Evolutionary conservation across 2,113 vertebrate genomes (phyloP), one percentile per base, ranked within the genome.

Genomic region (Lutjanus erythropterus): DNA sequence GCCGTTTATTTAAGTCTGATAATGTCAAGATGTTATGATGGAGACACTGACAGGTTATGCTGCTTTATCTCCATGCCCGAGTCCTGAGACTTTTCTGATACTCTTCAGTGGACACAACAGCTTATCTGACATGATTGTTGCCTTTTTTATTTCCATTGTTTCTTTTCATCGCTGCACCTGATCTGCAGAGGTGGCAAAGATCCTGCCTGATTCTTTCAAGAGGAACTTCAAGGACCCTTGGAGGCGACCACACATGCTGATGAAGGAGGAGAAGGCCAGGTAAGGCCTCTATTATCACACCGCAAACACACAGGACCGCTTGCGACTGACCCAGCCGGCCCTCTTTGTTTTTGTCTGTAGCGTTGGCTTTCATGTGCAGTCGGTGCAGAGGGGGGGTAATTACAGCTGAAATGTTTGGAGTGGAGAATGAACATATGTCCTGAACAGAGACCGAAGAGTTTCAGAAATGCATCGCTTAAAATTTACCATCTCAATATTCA

Each of bases 201-300:
- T 97, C 65, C 53, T 97, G 67, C 96, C 96, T 3, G 91, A 86
- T 71, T 95, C 94, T 83, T 97, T 95, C 91, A 96, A 95, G 91
- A 92, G 88, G 92, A 95, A 94, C 93, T 96, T 95, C 84, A 95
- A 95, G 88, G 96, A 96, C 87, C 94, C 95, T 14, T 96, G 96
- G 96, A 90, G 84, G 71, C 93, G 96, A 90, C 93, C 95, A 15
- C 93, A 95, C 90, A 91, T 94, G 93, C 81, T 94, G 23, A 92
- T 91, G 88, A 93, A 69, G 2, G 93, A 95, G 78, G 91, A 94
- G 71, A 93, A 90, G 9, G 87, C 95, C 21, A 92, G 96, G 96
- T 97, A 90, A 49, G 86, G n/a, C 60, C 67, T 44, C 50, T 25
- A 75, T 82, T 71, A 86, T 8, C 53, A 50, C 39, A 46, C 66